Evolutionary conservation across 1,140 invertebrate species (phyloP), one percentile per base, ranked within the genome.

Genomic region (Streblospio benedicti): DNA sequence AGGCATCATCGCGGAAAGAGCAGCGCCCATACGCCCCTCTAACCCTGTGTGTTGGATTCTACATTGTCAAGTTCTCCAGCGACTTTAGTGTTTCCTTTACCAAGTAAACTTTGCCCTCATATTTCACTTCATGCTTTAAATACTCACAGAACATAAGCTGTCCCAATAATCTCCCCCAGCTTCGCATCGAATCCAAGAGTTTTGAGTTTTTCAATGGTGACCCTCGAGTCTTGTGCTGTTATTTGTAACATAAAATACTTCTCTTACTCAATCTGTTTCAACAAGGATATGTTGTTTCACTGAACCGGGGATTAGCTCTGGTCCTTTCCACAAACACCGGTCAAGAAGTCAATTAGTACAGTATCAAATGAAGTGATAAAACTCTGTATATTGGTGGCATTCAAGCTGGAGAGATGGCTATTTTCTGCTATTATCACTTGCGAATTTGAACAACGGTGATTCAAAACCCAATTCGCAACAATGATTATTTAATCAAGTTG

Each of bases 181-280:
- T 66, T 51, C 12, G 68, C 75, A 18, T 64, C 56, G 72, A 88
- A 94, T n/a, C 87, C 87, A 55, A 94, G 70, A 27, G 82, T 79
- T 52, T 83, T 79, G 50, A 86, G 88, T 77, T 95, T 95, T 12
- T 80, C 70, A 2, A 86, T 78, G 71, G 91, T 87, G 65, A 93
- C 85, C 47, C 83, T 79, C 57, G 89, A 81, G 0, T 87, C 87
- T 79, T 90, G 93, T 2, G 88, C 91, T 27, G 90, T 92, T 75
- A 97, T 97, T 73, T 97, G 97, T 4, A 92, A 96, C 0, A 95
- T 85, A 74, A 88, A 94, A 73, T 90, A 91, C 57, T 95, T 83
- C 72, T 82, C 84, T 76, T 96, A 96, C 2, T 89, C 90, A n/a
- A n/a, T n/a, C n/a, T n/a, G n/a, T n/a, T n/a, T n/a, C n/a, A n/a